These are phyloP conservation scores for Tursiops truncatus DNA, from an alignment of 2,113 vertebrate genomes.

Conservation along the genomic window DNA sequence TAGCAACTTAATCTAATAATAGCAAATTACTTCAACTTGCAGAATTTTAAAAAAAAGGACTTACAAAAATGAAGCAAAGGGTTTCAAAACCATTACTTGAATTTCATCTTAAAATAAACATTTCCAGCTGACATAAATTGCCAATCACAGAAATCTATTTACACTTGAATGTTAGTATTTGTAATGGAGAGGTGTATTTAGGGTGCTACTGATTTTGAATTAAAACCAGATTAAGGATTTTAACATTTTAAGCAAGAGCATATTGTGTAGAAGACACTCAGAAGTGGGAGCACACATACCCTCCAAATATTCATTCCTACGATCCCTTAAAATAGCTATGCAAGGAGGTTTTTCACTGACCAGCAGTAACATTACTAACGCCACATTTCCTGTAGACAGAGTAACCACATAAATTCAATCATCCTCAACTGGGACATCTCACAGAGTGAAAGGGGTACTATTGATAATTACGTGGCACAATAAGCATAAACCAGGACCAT, in stretches of 20 bases:
- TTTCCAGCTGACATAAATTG: not conserved
- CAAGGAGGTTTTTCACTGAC: not conserved
- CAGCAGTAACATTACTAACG: not conserved
- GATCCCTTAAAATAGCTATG: not conserved
- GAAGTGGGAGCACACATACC: not conserved
- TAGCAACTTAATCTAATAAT: slow-evolving; percentile 30
- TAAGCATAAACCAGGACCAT: not conserved
- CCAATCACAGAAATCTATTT: not conserved
- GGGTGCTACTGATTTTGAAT: not conserved
- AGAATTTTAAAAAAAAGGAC: not conserved
- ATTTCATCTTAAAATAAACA: slow-evolving; percentile 34
- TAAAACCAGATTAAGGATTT: not conserved
- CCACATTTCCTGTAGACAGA: not conserved
- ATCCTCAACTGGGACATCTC: not conserved
- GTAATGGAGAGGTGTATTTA: not conserved
- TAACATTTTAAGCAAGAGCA: not conserved
- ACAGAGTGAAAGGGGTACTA: not conserved
- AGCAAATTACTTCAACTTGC: slow-evolving; percentile 6
- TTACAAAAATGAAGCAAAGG: slow-evolving; percentile 51
- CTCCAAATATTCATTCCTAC: not conserved
- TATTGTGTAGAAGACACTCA: not conserved
- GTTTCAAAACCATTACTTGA: slow-evolving; percentile 21
- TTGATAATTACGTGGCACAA: not conserved
- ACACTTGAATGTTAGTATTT: slow-evolving; percentile 1
- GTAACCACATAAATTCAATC: not conserved